Conservation (phyloP, 2,797 vertebrate genomes). For the Chloroceryle inda region DNA sequence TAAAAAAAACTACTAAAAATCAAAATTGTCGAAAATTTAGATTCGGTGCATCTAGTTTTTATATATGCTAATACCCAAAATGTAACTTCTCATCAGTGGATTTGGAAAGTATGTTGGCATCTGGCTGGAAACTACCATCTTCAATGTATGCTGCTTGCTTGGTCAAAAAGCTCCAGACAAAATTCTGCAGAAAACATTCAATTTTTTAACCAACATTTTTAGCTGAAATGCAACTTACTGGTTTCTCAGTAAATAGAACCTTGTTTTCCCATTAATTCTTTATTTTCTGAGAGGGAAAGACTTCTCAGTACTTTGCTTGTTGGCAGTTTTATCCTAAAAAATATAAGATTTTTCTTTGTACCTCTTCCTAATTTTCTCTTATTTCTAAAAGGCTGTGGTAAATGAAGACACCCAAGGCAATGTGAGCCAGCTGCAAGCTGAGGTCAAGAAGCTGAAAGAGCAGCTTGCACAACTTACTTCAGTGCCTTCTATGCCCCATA, state of each 20-base stretch:
- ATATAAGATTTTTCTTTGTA: not conserved
- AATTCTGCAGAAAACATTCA: not conserved
- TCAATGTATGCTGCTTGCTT: not conserved
- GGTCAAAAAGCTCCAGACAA: not conserved
- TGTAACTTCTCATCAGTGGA: not conserved
- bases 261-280: not conserved
- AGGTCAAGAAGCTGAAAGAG: constrained; percentile 94
- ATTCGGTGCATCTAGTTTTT: not conserved
- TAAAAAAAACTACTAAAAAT: not conserved
- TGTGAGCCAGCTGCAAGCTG: constrained; percentile 92
- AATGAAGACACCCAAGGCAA: constrained; percentile 98
- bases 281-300: not conserved
- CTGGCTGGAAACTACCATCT: not conserved
- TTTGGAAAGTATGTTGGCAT: not conserved
- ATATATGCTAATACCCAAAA: not conserved
- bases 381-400: constrained; percentile 87
- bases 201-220: not conserved
- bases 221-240: not conserved
- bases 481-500: not conserved
- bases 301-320: not conserved
- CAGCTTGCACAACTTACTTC: constrained; percentile 85
- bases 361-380: not conserved
- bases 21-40: not conserved
- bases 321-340: not conserved
- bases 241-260: not conserved